Evolutionary conservation across 2,888 invertebrate genomes (phyloP).

Genomic region (Harpagoxenus sublaevis): DNA sequence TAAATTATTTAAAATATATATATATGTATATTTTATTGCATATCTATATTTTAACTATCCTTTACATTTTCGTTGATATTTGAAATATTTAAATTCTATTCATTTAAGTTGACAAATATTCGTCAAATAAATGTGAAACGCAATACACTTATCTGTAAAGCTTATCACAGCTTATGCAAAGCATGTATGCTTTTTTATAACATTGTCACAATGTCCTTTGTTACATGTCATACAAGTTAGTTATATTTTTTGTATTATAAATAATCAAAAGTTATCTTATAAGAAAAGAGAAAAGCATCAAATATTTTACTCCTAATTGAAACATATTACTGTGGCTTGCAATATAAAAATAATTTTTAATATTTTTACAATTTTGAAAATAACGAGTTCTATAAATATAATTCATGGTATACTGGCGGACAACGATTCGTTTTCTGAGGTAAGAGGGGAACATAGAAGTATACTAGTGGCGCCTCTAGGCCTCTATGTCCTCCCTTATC

Average conservation of each 20-base stretch:
- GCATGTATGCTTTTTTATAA: constrained; percentile 43
- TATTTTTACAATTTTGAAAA: background rate
- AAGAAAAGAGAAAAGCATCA: background rate
- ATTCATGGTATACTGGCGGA: background rate
- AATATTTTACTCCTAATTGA: constrained; percentile 1
- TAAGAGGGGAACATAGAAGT: no score
- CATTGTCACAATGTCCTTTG: background rate
- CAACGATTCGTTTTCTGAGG: no score
- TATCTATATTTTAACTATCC: constrained; percentile 7
- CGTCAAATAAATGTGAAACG: background rate
- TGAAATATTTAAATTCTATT: background rate
- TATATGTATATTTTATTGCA: constrained; percentile 9
- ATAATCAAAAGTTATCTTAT: background rate
- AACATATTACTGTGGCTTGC: background rate
- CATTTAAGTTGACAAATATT: background rate
- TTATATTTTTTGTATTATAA: constrained; percentile 1
- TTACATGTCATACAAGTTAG: background rate
- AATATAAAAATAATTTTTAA: constrained; percentile 8
- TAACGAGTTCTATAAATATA: background rate
- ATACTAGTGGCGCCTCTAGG: no score
- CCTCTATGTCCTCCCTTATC: no score
- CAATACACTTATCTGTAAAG: background rate
- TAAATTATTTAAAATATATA: background rate
- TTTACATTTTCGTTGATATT: constrained; percentile 9
- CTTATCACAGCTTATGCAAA: constrained; percentile 53